A percentile compares a stretch with the other conserved stretches of the same genome.
Conservation (phyloP, 1,140 invertebrate species). For the Onthophagus taurus region DNA sequence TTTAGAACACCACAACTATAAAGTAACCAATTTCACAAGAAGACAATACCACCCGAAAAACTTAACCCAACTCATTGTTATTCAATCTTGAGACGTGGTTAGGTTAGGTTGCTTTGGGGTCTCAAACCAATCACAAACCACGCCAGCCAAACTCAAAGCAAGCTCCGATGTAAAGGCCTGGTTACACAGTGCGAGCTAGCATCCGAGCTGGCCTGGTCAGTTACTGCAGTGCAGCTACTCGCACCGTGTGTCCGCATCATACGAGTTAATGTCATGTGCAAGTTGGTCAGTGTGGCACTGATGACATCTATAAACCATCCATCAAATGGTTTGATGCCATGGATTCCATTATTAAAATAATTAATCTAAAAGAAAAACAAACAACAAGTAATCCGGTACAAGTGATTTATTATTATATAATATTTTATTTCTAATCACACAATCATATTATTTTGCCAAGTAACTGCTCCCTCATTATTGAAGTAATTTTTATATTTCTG, state of each 20-base stretch:
- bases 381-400: conserved; percentile 4
- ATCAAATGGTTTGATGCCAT: not conserved
- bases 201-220: not conserved
- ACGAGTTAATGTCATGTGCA: not conserved
- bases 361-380: conserved; percentile 4
- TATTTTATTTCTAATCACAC: not conserved
- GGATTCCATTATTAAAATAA: conserved; percentile 3
- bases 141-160: too few relatives aligned
- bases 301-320: not conserved
- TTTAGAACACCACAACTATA: too few relatives aligned
- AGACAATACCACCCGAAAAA: too few relatives aligned
- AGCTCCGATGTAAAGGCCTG: too few relatives aligned
- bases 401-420: not conserved
- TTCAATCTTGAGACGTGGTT: too few relatives aligned
- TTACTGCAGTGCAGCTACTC: not conserved
- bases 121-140: too few relatives aligned
- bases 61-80: too few relatives aligned
- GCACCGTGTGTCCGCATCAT: not conserved
- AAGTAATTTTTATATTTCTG: conserved; percentile 4
- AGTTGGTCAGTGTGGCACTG: not conserved
- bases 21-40: too few relatives aligned
- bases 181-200: not conserved
- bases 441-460: conserved; percentile 1
- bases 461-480: not conserved
- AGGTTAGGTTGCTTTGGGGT: too few relatives aligned